Evolutionary conservation across 2,113 vertebrate genomes (phyloP).

Genomic region (Romanogobio albipinnatus): DNA sequence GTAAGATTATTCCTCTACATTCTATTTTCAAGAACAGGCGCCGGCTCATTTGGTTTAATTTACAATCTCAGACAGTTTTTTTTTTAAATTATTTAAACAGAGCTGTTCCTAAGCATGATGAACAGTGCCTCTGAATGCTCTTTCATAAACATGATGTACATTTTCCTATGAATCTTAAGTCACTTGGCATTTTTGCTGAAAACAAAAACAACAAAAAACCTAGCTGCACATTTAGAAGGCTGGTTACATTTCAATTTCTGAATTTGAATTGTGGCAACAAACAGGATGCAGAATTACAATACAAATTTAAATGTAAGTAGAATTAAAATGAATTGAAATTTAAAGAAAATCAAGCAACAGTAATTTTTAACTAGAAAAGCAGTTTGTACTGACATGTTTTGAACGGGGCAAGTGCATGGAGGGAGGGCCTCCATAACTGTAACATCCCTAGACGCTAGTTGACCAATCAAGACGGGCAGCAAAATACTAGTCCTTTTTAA

Average conservation of each 20-base stretch:
- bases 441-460: too few relatives aligned
- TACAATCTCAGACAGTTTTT: not conserved
- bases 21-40: slow-evolving; percentile 68
- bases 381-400: too few relatives aligned
- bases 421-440: too few relatives aligned
- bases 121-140: not conserved
- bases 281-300: not conserved
- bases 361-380: too few relatives aligned
- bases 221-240: not conserved
- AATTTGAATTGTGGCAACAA: not conserved
- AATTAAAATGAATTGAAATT: too few relatives aligned
- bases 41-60: slow-evolving; percentile 51
- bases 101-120: not conserved
- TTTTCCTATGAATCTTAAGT: not conserved
- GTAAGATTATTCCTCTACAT: slow-evolving; percentile 64
- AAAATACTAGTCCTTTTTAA: too few relatives aligned
- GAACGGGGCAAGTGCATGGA: too few relatives aligned
- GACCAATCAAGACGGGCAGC: too few relatives aligned
- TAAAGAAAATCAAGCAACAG: too few relatives aligned
- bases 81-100: not conserved
- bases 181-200: not conserved
- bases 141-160: not conserved
- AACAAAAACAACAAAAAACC: not conserved
- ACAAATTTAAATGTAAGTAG: too few relatives aligned
- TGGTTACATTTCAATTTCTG: not conserved